These are phyloP conservation scores for Andricus grossulariae DNA, from an alignment of 1,140 invertebrate species.

Conservation along the genomic window DNA sequence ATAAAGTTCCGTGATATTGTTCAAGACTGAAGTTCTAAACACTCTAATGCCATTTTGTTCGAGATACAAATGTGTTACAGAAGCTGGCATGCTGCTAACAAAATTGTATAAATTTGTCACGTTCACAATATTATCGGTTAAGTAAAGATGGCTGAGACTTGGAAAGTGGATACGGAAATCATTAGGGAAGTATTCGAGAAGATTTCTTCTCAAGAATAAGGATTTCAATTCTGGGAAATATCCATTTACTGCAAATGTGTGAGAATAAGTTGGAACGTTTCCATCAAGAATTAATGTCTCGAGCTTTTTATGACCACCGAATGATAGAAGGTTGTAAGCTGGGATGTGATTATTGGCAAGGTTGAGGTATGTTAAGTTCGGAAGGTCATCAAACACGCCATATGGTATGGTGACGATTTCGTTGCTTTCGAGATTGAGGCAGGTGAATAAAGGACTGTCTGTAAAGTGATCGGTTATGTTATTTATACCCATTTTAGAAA, in stretches of 20 bases:
- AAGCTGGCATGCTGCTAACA: background rate
- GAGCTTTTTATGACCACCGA: conserved; percentile 5
- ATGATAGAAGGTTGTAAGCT: background rate
- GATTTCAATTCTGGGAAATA: background rate
- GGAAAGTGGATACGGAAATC: background rate
- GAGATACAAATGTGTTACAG: background rate
- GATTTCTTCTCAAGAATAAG: background rate
- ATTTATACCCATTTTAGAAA: conserved; percentile 7
- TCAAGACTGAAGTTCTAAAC: background rate
- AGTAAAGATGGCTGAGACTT: background rate
- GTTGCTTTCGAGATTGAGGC: conserved; percentile 15
- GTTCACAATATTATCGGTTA: background rate
- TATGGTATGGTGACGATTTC: background rate
- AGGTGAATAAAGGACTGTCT: conserved; percentile 6
- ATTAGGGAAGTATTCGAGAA: background rate
- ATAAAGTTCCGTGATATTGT: background rate
- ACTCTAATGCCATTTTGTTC: conserved; percentile 4
- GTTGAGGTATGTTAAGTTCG: background rate
- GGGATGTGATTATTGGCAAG: conserved; percentile 4
- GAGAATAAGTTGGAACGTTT: conserved; percentile 3
- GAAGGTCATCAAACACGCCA: background rate
- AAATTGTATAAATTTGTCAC: conserved; percentile 1
- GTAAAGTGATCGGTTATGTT: background rate
- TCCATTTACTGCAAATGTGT: background rate
- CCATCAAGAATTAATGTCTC: background rate